phyloP scores from a whole-genome alignment of 2,888 invertebrate species.

The Cylloceria caligata region DNA sequence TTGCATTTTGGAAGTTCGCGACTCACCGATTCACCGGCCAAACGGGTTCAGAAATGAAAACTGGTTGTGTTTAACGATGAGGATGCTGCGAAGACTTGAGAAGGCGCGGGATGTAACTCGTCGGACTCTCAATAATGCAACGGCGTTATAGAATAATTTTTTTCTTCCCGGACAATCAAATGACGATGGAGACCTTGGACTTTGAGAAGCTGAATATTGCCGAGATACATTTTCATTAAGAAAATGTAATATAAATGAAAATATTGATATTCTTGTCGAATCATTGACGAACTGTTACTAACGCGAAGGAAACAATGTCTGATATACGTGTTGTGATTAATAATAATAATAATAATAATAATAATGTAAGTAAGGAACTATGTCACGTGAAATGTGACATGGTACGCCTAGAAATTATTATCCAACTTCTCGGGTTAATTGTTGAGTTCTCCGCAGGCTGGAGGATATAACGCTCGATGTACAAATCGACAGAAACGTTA shows the following conservation, averaged over 20 bases:
- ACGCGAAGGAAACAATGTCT: background rate
- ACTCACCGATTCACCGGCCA: background rate
- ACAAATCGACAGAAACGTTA: slow-evolving; percentile 7
- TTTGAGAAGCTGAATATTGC: slow-evolving; percentile 6
- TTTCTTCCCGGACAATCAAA: background rate
- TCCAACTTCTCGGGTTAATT: background rate
- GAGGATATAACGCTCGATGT: slow-evolving; percentile 2
- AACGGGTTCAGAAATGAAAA: slow-evolving; percentile 49
- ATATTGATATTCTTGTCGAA: background rate
- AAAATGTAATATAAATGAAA: no score
- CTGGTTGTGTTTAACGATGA: slow-evolving; percentile 32
- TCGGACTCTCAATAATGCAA: background rate
- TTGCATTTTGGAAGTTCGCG: background rate
- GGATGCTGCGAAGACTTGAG: slow-evolving; percentile 6
- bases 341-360: no score
- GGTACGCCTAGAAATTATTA: background rate
- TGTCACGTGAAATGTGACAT: no score
- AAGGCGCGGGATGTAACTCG: background rate
- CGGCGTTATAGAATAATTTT: background rate
- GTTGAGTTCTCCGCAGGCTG: slow-evolving; percentile 45
- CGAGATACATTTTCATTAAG: no score
- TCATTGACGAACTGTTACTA: background rate
- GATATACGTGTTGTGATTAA: no score
- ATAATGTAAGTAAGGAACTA: no score
- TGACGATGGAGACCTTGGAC: slow-evolving; percentile 8